Conservation (phyloP, 2,113 vertebrate genomes). For the Mionectes macconnelli region DNA sequence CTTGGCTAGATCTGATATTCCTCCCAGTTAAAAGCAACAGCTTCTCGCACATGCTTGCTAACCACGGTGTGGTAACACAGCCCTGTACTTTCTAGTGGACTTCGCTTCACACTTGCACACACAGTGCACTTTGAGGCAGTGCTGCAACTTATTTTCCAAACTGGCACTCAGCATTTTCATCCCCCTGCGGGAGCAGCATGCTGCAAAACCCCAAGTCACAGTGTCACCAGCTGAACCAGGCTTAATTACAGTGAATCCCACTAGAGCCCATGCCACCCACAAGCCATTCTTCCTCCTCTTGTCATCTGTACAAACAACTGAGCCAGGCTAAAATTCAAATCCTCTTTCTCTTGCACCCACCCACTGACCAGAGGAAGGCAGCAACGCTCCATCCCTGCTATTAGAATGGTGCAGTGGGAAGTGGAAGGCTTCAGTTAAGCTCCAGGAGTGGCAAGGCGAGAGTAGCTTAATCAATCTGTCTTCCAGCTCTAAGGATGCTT, state of each 20-base stretch:
- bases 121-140: neutral
- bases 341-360: neutral
- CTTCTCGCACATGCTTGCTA: fast-evolving
- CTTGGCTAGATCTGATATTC: neutral
- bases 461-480: neutral
- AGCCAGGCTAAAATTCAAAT: neutral
- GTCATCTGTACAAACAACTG: neutral
- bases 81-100: neutral
- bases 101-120: neutral
- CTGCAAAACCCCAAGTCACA: neutral
- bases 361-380: neutral
- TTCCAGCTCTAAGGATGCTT: neutral
- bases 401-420: neutral
- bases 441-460: neutral
- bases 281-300: neutral
- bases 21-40: neutral
- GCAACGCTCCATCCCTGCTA: fast-evolving
- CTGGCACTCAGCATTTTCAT: neutral
- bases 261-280: neutral
- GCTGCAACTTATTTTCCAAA: neutral
- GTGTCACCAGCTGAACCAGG: neutral
- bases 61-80: fast-evolving
- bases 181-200: fast-evolving
- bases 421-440: neutral
- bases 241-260: neutral